Conservation (phyloP, 2,113 vertebrate species). For the Empidonax traillii region DNA sequence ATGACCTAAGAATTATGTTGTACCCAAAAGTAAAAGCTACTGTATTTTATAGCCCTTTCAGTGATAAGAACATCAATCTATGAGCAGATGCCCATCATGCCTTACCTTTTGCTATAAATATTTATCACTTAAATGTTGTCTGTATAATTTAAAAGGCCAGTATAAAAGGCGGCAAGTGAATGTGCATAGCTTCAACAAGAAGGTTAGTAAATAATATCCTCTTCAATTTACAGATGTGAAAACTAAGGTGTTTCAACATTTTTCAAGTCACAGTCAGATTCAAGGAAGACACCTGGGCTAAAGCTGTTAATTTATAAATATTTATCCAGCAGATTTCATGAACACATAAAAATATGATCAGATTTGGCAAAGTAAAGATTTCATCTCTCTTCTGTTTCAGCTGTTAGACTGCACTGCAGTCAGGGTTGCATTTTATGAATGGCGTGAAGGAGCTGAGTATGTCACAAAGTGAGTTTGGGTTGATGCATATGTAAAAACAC, state of each 20-base stretch:
- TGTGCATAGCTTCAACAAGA: neutral
- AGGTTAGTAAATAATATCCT: neutral
- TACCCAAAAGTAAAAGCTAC: neutral
- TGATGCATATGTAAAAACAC: neutral
- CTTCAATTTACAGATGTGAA: neutral
- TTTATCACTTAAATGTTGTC: conserved; percentile 5
- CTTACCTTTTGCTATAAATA: conserved; percentile 15
- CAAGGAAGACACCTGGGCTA: neutral
- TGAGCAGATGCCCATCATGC: neutral
- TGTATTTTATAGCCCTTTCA: neutral
- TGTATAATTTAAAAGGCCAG: conserved; percentile 26
- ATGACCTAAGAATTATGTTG: neutral
- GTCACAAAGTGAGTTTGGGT: neutral
- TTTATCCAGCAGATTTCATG: neutral
- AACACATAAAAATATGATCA: neutral
- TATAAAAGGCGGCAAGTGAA: neutral
- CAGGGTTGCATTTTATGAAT: neutral
- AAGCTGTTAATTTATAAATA: neutral
- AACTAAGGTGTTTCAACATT: neutral
- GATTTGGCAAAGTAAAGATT: neutral
- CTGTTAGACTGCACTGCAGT: neutral
- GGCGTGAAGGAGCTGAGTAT: neutral
- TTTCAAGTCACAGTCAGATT: neutral
- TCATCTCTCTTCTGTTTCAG: neutral
- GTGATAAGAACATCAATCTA: neutral